Conservation (phyloP, 2,797 vertebrate species). For the Myotis vivesi region DNA sequence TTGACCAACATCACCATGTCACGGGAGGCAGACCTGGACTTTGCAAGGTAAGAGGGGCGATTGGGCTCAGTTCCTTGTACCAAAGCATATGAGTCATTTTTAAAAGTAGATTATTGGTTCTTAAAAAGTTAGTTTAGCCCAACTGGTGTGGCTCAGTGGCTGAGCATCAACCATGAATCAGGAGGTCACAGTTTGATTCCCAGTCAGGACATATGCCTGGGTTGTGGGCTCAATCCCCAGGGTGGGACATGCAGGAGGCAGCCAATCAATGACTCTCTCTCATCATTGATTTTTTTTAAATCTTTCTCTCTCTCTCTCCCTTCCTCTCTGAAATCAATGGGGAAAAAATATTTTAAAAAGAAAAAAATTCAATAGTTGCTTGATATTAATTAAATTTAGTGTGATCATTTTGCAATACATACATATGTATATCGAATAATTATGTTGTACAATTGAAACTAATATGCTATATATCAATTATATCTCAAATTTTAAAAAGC, state of each 20-base stretch:
- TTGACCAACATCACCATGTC: conserved; percentile 99
- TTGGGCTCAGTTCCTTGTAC: background rate
- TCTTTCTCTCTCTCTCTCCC: no score
- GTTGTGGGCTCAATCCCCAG: no score
- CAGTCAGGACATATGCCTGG: no score
- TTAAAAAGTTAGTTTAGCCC: background rate
- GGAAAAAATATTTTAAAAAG: background rate
- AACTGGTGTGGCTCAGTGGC: no score
- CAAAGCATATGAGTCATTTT: background rate
- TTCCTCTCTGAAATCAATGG: no score
- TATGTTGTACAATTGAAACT: background rate
- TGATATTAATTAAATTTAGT: background rate
- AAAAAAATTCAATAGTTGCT: background rate
- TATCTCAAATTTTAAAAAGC: background rate
- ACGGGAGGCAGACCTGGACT: conserved; percentile 96
- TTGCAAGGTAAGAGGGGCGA: conserved; percentile 89
- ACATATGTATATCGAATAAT: background rate
- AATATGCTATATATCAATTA: background rate
- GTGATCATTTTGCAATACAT: background rate
- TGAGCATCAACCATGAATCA: no score
- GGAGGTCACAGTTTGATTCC: no score
- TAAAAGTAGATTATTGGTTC: background rate
- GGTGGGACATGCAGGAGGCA: no score
- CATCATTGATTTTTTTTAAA: no score
- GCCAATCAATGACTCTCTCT: no score